These are phyloP conservation scores for Drosophila triauraria DNA, from an alignment of 1,140 invertebrate genomes.

Conservation along the genomic window DNA sequence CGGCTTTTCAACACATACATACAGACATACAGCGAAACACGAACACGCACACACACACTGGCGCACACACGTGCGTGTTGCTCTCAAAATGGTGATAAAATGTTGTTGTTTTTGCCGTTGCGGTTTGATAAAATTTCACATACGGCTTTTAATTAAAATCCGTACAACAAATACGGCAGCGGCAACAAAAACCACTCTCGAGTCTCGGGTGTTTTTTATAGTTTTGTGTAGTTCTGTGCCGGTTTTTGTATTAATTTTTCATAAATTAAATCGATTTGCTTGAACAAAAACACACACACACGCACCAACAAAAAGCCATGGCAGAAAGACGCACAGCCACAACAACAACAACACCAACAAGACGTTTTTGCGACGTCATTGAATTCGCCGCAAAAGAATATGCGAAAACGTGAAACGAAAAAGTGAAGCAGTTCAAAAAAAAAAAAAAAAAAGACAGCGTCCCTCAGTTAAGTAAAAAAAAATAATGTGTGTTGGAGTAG, in stretches of 20 bases:
- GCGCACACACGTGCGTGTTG: conserved; percentile 39
- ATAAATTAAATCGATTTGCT: conserved; percentile 75
- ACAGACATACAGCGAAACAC: conserved; percentile 9
- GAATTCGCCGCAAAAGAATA: conserved; percentile 71
- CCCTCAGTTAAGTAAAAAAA: conserved; percentile 27
- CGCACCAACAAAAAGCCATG: conserved; percentile 38
- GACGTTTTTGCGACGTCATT: conserved; percentile 75
- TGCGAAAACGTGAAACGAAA: conserved; percentile 47
- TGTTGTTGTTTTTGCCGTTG: conserved; percentile 43
- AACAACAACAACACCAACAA: conserved; percentile 37
- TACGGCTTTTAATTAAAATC: conserved; percentile 62
- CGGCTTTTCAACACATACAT: conserved; percentile 75
- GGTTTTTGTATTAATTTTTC: conserved; percentile 68
- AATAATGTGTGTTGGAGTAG: conserved; percentile 31
- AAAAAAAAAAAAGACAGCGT: conserved; percentile 27
- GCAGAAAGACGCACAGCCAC: conserved; percentile 55
- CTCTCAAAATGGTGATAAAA: conserved; percentile 71
- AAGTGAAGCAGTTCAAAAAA: conserved; percentile 33
- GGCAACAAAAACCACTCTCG: conserved; percentile 27
- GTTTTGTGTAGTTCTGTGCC: conserved; percentile 50
- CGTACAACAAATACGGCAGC: conserved; percentile 22
- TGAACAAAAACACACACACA: conserved; percentile 47
- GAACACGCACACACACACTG: conserved; percentile 11
- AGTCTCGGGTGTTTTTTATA: conserved; percentile 34
- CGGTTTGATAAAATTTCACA: conserved; percentile 68